Evolutionary conservation across 2,113 vertebrate genomes (phyloP), one percentile per base, ranked within the genome.

Genomic region (Rhynchopsitta pachyrhyncha): DNA sequence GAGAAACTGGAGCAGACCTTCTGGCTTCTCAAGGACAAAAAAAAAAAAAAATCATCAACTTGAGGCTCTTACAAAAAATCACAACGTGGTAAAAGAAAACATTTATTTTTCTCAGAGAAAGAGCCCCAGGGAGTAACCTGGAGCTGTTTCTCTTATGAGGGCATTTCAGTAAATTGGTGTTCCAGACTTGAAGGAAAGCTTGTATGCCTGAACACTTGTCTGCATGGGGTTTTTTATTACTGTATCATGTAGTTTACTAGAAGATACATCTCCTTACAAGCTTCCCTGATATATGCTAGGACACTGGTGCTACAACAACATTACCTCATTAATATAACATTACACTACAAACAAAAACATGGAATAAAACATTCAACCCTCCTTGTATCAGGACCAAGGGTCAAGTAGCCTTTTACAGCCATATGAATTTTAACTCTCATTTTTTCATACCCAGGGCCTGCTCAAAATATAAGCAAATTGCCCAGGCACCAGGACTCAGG

Each of bases 271-370:
- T 84, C 16, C 59, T 88, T 63, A 70, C 31, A 90, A 77, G n/a
- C 28, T 86, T 7, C 3, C 59, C 63, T 92, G 88, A 63, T n/a
- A 31, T 93, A 85, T 6, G 20, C 41, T 83, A 63, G 92, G 76
- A 88, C 80, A 59, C 86, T 42, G 76, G 71, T 80, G 94, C 73
- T 95, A 49, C 64, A 95, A 90, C 59, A 95, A 92, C 82, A 96
- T 94, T 92, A 95, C 53, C 50, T 93, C 94, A 94, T 67, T 88
- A 93, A 75, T 81, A 63, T 39, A 95, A 90, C 75, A 95, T 85
- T 41, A 59, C 53, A 80, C 76, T 79, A 41, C 44, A 52, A 95
- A 85, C 74, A 93, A 75, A 81, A 81, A 60, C 35, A 68, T 5
- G 11, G 37, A 94, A 66, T 55, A 76, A 95, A 91, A 69, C 19